phyloP scores from a whole-genome alignment of 2,797 vertebrate genomes.

The Microchirus variegatus region DNA sequence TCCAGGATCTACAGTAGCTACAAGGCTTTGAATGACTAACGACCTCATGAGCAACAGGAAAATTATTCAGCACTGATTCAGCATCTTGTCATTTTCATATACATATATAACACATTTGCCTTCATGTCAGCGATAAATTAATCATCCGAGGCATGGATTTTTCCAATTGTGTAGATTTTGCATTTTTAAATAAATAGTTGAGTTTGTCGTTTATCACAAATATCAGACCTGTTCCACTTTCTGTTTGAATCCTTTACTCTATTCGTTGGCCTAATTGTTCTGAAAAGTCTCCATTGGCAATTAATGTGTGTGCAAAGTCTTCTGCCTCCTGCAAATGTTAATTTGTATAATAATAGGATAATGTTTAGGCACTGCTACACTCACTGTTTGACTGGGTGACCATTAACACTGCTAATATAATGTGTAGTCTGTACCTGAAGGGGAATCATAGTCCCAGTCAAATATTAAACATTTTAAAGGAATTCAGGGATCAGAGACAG shows the following conservation, averaged over 20 bases:
- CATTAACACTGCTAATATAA: constrained; percentile 21
- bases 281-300: constrained; percentile 14
- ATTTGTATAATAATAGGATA: constrained; percentile 27
- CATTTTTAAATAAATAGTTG: constrained; percentile 32
- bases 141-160: constrained; percentile 31
- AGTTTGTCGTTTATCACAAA: constrained; percentile 12
- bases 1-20: neutral
- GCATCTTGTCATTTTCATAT: constrained; percentile 25
- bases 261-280: neutral
- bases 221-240: constrained; percentile 10
- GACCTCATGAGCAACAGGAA: constrained; percentile 17
- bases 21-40: constrained; percentile 12
- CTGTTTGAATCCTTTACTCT: neutral
- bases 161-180: constrained; percentile 31
- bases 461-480: neutral
- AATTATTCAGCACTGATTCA: constrained; percentile 31
- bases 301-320: constrained; percentile 24
- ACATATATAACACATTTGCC: constrained; percentile 25
- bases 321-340: constrained; percentile 17
- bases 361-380: constrained; percentile 38
- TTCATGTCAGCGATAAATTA: constrained; percentile 31
- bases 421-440: neutral
- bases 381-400: constrained; percentile 38
- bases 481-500: too few species aligned
- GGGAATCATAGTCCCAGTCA: neutral